Evolutionary conservation across 2,113 vertebrate species (phyloP).

Genomic region (Amphiprion percula): DNA sequence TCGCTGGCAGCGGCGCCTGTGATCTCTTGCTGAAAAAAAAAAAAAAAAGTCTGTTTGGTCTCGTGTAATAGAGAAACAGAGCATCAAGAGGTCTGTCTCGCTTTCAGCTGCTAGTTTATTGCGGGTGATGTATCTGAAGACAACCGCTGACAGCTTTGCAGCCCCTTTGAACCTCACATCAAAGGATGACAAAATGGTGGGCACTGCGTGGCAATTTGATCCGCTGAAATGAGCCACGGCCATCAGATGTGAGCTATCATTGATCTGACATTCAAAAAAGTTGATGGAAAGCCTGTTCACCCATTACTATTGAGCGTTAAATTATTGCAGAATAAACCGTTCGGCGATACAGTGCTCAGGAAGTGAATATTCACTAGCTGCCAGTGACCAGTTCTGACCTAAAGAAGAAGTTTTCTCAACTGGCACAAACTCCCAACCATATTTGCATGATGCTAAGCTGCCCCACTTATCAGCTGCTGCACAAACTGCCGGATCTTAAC

Average conservation of each 20-base stretch:
- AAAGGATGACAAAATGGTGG: conserved; percentile 66
- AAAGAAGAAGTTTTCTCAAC: conserved; percentile 41
- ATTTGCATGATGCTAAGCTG: conserved; percentile 51
- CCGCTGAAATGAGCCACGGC: conserved; percentile 49
- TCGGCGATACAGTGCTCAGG: not conserved
- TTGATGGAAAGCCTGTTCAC: conserved; percentile 35
- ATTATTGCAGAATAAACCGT: conserved; percentile 29
- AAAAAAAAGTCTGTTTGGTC: conserved; percentile 41
- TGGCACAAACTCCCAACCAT: conserved; percentile 27
- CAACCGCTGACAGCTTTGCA: conserved; percentile 66
- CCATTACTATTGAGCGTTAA: conserved; percentile 23
- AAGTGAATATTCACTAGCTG: conserved; percentile 1
- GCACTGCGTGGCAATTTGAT: conserved; percentile 56
- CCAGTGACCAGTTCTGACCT: conserved; percentile 49
- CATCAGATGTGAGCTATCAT: conserved; percentile 33
- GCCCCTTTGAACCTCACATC: conserved; percentile 70
- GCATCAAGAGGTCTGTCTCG: conserved; percentile 42
- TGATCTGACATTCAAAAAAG: conserved; percentile 39
- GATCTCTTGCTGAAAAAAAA: conserved; percentile 16
- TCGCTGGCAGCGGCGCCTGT: conserved; percentile 4
- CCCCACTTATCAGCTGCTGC: conserved; percentile 57
- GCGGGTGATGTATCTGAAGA: conserved; percentile 67
- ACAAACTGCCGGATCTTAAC: conserved; percentile 50
- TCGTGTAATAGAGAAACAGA: conserved; percentile 49
- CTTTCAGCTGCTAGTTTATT: conserved; percentile 60